Percentiles rank a stretch among this genome's conserved stretches.
Conservation (phyloP, 2,113 vertebrate genomes). For the Xiphophorus couchianus region DNA sequence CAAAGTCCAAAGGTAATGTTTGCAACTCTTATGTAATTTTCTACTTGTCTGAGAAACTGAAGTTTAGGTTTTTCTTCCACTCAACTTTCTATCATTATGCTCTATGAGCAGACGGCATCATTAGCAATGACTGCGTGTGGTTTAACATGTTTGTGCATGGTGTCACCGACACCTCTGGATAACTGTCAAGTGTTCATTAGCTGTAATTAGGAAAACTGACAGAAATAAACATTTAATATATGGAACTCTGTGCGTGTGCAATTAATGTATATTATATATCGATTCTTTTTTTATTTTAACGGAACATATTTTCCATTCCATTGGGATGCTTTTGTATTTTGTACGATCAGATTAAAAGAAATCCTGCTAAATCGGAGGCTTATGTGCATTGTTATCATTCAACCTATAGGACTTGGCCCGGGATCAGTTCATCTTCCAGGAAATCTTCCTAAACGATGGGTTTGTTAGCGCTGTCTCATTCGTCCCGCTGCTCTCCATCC, state of each 20-base stretch:
- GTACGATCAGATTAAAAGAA: too few species aligned
- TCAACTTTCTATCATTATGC: not conserved
- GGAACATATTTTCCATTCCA: not conserved
- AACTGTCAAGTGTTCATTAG: not conserved
- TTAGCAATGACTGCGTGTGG: not conserved
- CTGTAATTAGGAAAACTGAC: not conserved
- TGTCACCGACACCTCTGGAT: too few species aligned
- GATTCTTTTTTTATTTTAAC: not conserved
- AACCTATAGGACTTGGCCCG: not conserved
- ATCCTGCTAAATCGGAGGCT: too few species aligned
- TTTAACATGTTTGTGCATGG: too few species aligned
- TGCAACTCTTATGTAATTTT: too few species aligned
- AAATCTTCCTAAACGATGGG: constrained; percentile 17
- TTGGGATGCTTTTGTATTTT: not conserved
- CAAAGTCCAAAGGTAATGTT: too few species aligned
- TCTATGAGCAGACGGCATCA: not conserved
- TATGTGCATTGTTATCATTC: not conserved
- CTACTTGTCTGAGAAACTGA: not conserved
- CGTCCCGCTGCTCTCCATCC: constrained; percentile 10
- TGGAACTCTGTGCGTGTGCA: not conserved
- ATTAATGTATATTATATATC: not conserved
- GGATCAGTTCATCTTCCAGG: not conserved
- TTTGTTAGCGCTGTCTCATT: not conserved
- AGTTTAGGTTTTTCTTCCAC: not conserved
- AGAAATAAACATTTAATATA: not conserved